Evolutionary conservation across 2,888 invertebrate genomes (phyloP).

Genomic region (Entomobrya proxima): DNA sequence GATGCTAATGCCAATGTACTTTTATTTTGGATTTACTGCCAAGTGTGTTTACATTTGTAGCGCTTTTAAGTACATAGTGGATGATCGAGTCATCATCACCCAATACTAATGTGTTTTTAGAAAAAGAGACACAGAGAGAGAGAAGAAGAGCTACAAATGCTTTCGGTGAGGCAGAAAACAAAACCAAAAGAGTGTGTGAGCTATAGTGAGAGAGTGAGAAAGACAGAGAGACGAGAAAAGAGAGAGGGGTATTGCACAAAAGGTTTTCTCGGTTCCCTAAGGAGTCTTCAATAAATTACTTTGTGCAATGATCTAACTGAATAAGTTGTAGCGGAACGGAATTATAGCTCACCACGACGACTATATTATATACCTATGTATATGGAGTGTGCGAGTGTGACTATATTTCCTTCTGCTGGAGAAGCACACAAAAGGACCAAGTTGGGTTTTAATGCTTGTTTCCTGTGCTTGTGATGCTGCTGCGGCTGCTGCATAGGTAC

Average conservation of each 20-base stretch:
- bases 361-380: not conserved
- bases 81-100: conserved; percentile 57
- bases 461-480: not conserved
- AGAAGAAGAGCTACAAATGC: conserved; percentile 14
- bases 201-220: not conserved
- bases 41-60: conserved; percentile 45
- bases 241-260: conserved; percentile 27
- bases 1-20: conserved; percentile 12
- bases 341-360: not conserved
- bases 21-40: conserved; percentile 35
- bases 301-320: conserved; percentile 68
- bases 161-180: conserved; percentile 30
- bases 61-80: conserved; percentile 48
- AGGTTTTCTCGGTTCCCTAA: conserved; percentile 52
- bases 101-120: conserved; percentile 37
- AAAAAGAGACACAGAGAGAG: not conserved
- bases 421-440: conserved; percentile 21
- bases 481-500: conserved; percentile 16
- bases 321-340: conserved; percentile 56
- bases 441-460: conserved; percentile 18
- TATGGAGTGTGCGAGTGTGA: too few species aligned
- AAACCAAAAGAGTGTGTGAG: not conserved
- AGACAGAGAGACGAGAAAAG: conserved; percentile 10
- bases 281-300: conserved; percentile 70
- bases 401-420: not conserved